Base-by-base conservation (phyloP, 2,888 invertebrate species). In the Sminthurides aquaticus region DNA sequence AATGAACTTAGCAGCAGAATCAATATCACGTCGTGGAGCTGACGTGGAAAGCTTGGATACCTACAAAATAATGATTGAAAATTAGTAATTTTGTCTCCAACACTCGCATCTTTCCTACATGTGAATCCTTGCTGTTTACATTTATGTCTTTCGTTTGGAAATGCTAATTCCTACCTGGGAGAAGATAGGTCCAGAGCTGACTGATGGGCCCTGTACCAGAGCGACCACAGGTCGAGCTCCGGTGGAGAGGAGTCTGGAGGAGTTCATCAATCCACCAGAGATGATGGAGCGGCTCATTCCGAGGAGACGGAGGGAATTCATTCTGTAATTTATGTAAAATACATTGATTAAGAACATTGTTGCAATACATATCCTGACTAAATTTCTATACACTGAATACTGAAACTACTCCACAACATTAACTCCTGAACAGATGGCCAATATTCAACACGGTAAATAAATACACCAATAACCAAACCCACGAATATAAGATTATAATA, bases 1-100 rank as follows among this genome's bases (percentile, higher is more conserved):
- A 84, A 99, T 99, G 84, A 97, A 99, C 86, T 99, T 99, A 80
- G 99, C 99, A 78, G 99, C 99, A 75, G 97, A 96, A 84, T 99
- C 99, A 85, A 99, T 99, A 83, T 99, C 99, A 81, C 91, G 88
- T 76, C 88, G 87, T 76, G 91, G 87, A 74, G 89, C 84, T 76
- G 91, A 87, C 77, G 93, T 93, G 26, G 70, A 70, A 26, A 70
- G 27, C 5, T 56, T 54, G 22, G 66, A 61, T 28, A 64, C 66
- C 69, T 69, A 20, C n/a, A 60, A 62, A 34, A 26, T n/a, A 43
- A 11, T 22, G 25, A 5, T 24, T 25, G 8, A 28, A 29, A 26
- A 2, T 2, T 28, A 48, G 34, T 26, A 8, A 29, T 48, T 56
- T 48, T 24, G n/a, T 24, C 2, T 27, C 11, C 8, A 48, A 48